A percentile compares a stretch with the other conserved stretches of the same genome.
These are phyloP conservation scores for Triplophysa rosa DNA, from an alignment of 2,113 vertebrate genomes.

Conservation along the genomic window DNA sequence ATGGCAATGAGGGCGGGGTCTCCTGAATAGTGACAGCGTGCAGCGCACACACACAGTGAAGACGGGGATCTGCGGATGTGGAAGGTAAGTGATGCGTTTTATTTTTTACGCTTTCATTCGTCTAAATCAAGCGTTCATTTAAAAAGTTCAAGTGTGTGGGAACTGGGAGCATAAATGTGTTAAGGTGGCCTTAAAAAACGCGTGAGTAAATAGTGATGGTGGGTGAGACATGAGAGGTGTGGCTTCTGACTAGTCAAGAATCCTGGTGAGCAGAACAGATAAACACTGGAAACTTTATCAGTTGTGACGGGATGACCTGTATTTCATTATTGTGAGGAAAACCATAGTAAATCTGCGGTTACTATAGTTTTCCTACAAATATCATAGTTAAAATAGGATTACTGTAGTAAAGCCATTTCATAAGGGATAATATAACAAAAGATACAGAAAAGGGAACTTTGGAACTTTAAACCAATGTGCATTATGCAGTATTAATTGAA, in stretches of 20 bases:
- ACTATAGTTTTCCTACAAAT: too few relatives aligned
- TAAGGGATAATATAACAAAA: too few relatives aligned
- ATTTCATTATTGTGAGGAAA: too few relatives aligned
- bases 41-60: slow-evolving; percentile 22
- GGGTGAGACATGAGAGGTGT: slow-evolving; percentile 14
- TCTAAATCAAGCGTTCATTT: slow-evolving; percentile 1
- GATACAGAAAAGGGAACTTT: too few relatives aligned
- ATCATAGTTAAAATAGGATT: too few relatives aligned
- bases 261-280: background rate
- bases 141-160: background rate
- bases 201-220: slow-evolving; percentile 20
- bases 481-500: too few relatives aligned
- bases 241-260: background rate
- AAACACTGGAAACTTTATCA: background rate
- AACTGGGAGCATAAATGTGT: background rate
- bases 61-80: background rate
- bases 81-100: background rate
- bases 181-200: slow-evolving; percentile 15
- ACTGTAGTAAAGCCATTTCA: too few relatives aligned
- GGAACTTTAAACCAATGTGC: too few relatives aligned
- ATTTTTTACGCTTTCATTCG: background rate
- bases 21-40: slow-evolving; percentile 9
- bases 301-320: background rate
- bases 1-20: background rate
- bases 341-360: too few relatives aligned